Evolutionary conservation across 2,888 invertebrate species (phyloP).

Genomic region (Aethes cnicana): DNA sequence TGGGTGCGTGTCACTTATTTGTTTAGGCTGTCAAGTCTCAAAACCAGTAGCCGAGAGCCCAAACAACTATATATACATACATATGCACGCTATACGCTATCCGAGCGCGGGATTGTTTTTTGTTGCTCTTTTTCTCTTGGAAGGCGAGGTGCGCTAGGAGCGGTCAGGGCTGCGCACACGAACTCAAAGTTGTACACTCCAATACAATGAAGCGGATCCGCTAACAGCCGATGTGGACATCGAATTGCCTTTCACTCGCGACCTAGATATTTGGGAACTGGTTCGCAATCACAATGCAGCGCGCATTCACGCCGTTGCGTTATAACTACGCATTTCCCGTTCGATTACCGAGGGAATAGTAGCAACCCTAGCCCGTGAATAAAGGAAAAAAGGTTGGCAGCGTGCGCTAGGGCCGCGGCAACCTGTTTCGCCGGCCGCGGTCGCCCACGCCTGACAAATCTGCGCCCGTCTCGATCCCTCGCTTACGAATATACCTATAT

Average conservation of each 20-base stretch:
- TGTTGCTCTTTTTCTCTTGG: slow-evolving; percentile 68
- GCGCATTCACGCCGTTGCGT: slow-evolving; percentile 42
- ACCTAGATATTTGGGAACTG: slow-evolving; percentile 79
- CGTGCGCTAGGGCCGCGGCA: slow-evolving; percentile 66
- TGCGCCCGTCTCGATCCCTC: slow-evolving; percentile 58
- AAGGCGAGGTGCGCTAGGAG: slow-evolving; percentile 70
- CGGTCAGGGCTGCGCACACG: slow-evolving; percentile 50
- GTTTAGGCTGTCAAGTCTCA: slow-evolving; percentile 75
- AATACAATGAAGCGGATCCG: slow-evolving; percentile 49
- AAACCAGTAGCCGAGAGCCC: slow-evolving; percentile 77
- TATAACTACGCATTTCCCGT: slow-evolving; percentile 40
- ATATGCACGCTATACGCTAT: slow-evolving; percentile 49
- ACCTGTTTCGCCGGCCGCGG: slow-evolving; percentile 72
- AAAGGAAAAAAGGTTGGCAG: slow-evolving; percentile 60
- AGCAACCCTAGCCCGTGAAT: slow-evolving; percentile 65
- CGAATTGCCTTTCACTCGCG: slow-evolving; percentile 79
- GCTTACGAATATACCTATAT: slow-evolving; percentile 34
- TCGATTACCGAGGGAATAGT: slow-evolving; percentile 34
- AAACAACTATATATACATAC: slow-evolving; percentile 62
- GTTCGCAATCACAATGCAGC: slow-evolving; percentile 72
- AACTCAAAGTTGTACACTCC: neutral
- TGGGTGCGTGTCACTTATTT: slow-evolving; percentile 75
- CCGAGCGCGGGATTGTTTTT: slow-evolving; percentile 63
- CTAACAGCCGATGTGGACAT: slow-evolving; percentile 54
- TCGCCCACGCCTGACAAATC: slow-evolving; percentile 78